Evolutionary conservation across 2,888 invertebrate species (phyloP), one percentile per base, ranked within the genome.

Genomic region (Ferrisia virgata): DNA sequence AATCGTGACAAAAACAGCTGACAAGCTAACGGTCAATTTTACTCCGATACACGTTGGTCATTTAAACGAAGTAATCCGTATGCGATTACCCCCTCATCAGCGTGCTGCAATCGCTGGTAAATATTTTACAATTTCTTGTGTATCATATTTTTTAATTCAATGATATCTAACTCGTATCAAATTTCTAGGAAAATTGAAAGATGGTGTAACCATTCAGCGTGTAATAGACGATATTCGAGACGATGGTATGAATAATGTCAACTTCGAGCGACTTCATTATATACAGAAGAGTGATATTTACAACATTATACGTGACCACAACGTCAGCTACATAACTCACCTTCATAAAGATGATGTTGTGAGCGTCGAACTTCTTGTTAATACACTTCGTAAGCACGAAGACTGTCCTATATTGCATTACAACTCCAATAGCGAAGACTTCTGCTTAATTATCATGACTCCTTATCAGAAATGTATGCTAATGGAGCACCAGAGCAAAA

Each of bases 401-500:
- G 39, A 78, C 15, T 36, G 28, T 33, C 76, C 76, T 13, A 28
- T 82, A 40, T 69, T 82, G 15, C 43, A 82, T n/a, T 47, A 81
- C n/a, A 58, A 86, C 9, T 69, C 86, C 28, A 85, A 64, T 80
- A 72, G 36, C 25, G 86, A 86, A 33, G 86, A 86, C 80, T 86
- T 87, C 82, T 58, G 86, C 58, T 85, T 87, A 18, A 86, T 86
- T 33, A 86, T 87, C 5, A 86, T 86, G 86, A 86, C 86, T 64
- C 84, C 85, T 25, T 85, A 83, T 13, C 87, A 87, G 82, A n/a
- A 78, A 18, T 82, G 86, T 25, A 85, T 86, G 76, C 39, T 87
- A 28, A 85, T 78, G 4, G 86, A 86, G 6, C 43, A 69, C 18
- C 85, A 87, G 15, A n/a, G 15, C 83, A 86, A 85, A 85, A 85